phyloP scores from a whole-genome alignment of 2,888 invertebrate genomes.

The Drosophila meridiana region DNA sequence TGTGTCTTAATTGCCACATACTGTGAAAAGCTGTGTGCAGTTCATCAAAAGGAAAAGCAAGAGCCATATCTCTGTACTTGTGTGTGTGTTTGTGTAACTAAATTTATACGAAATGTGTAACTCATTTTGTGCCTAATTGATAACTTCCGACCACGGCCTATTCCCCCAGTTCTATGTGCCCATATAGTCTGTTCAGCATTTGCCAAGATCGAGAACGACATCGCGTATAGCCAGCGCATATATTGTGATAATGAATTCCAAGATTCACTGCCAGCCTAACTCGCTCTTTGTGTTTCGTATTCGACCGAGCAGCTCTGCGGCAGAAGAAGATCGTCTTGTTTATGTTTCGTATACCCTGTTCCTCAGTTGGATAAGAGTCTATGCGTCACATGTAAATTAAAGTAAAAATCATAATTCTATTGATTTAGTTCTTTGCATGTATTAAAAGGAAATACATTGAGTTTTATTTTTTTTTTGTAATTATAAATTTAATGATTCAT shows the following conservation, averaged over 20 bases:
- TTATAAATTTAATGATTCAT: too few species aligned
- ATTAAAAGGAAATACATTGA: too few species aligned
- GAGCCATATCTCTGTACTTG: not conserved
- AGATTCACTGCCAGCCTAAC: conserved; percentile 77
- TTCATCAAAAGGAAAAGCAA: conserved; percentile 28
- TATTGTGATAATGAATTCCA: conserved; percentile 80
- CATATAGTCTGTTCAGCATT: not conserved
- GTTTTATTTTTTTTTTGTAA: too few species aligned
- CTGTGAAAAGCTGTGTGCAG: conserved; percentile 65
- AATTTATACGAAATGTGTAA: conserved; percentile 78
- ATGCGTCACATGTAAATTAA: too few species aligned
- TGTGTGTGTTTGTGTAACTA: conserved; percentile 61
- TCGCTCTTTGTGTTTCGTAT: conserved; percentile 30
- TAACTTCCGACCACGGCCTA: conserved; percentile 73
- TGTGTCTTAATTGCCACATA: conserved; percentile 76
- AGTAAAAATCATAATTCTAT: too few species aligned
- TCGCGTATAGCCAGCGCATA: conserved; percentile 15
- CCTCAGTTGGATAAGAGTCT: not conserved
- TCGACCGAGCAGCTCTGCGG: not conserved
- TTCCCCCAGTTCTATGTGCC: conserved; percentile 22
- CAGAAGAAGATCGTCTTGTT: not conserved
- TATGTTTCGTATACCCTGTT: not conserved
- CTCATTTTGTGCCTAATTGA: conserved; percentile 80
- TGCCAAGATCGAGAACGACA: conserved; percentile 21
- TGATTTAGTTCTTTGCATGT: too few species aligned